phyloP scores from a whole-genome alignment of 2,797 vertebrate genomes.

The Graptemys geographica region DNA sequence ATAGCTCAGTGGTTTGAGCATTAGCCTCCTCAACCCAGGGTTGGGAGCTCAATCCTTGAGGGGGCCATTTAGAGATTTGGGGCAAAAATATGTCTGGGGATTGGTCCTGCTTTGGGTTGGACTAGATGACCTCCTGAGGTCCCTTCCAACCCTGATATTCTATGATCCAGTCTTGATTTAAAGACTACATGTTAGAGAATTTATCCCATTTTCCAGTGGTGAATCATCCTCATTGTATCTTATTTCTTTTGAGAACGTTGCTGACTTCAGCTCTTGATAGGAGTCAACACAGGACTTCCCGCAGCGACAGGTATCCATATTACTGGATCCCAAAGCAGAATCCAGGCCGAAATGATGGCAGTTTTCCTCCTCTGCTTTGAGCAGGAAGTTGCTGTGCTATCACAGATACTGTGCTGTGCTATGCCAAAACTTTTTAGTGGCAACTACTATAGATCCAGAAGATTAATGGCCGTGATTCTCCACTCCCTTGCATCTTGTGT shows the following conservation, averaged over 20 bases:
- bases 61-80: too few relatives aligned
- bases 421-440: not conserved
- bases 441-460: not conserved
- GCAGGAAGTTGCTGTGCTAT: not conserved
- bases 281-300: accelerated
- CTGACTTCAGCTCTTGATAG: not conserved
- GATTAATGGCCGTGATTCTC: not conserved
- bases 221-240: not conserved
- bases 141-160: too few relatives aligned
- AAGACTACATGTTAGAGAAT: not conserved
- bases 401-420: not conserved
- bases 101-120: too few relatives aligned
- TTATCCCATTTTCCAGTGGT: not conserved
- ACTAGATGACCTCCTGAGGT: too few relatives aligned
- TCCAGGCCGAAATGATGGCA: not conserved
- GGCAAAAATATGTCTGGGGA: too few relatives aligned
- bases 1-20: too few relatives aligned
- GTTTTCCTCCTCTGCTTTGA: not conserved
- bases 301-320: not conserved
- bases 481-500: not conserved
- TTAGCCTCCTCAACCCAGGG: too few relatives aligned
- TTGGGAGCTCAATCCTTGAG: too few relatives aligned
- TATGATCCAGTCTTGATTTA: accelerated
- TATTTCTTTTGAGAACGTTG: not conserved
- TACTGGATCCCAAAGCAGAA: not conserved